A percentile compares a stretch with the other conserved stretches of the same genome.
Evolutionary conservation across 2,888 invertebrate genomes (phyloP).

Genomic region (Linnaemya vulpina): DNA sequence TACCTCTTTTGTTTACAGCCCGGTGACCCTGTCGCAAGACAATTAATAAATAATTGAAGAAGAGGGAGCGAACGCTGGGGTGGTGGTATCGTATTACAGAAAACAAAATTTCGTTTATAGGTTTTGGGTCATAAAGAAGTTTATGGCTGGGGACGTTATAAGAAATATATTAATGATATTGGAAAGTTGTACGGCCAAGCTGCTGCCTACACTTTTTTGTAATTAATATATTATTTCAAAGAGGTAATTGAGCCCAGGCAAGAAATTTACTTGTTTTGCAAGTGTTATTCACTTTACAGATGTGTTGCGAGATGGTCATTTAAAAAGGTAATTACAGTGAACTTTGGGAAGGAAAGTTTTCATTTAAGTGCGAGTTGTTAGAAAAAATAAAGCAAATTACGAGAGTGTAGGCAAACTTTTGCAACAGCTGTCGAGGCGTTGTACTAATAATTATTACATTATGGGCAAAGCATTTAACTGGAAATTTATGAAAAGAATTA

Average conservation of each 20-base stretch:
- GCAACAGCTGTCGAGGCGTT: slow-evolving; percentile 69
- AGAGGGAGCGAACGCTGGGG: neutral
- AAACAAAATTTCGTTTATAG: slow-evolving; percentile 64
- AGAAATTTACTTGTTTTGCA: neutral
- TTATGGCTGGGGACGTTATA: slow-evolving; percentile 51
- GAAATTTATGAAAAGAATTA: slow-evolving; percentile 63
- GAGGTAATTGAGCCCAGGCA: slow-evolving; percentile 51
- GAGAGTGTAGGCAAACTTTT: slow-evolving; percentile 46
- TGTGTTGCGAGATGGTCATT: slow-evolving; percentile 25
- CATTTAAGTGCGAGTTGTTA: slow-evolving; percentile 20
- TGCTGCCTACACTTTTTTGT: slow-evolving; percentile 8
- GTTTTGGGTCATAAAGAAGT: slow-evolving; percentile 65
- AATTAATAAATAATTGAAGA: neutral
- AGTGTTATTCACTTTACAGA: slow-evolving; percentile 43
- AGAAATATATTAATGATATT: slow-evolving; percentile 39
- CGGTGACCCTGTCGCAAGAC: slow-evolving; percentile 21
- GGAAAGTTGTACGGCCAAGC: slow-evolving; percentile 40
- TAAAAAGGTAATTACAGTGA: slow-evolving; percentile 12
- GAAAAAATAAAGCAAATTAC: slow-evolving; percentile 31
- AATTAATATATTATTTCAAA: slow-evolving; percentile 47
- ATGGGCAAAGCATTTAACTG: slow-evolving; percentile 69
- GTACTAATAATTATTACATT: slow-evolving; percentile 72
- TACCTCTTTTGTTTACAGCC: slow-evolving; percentile 21
- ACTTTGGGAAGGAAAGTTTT: neutral
- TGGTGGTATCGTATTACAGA: slow-evolving; percentile 30